A percentile compares a stretch with the other conserved stretches of the same genome.
Evolutionary conservation across 1,140 invertebrate species (phyloP).

Genomic region (Rhynchophorus ferrugineus): DNA sequence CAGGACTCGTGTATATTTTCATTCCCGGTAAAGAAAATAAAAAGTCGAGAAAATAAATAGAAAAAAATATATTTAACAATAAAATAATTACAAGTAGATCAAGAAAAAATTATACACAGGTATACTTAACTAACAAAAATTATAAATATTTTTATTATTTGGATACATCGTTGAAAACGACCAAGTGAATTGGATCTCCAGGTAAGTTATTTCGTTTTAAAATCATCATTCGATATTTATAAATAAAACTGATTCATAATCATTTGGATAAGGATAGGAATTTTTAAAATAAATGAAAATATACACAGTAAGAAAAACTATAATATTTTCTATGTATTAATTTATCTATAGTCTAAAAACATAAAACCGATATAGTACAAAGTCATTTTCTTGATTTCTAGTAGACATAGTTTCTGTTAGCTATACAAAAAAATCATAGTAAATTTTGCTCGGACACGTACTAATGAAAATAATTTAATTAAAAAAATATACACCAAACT

Average conservation of each 20-base stretch:
- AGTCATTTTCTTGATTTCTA: constrained; percentile 19
- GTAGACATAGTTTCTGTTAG: constrained; percentile 22
- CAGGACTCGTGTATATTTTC: constrained; percentile 22
- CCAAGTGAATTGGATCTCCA: too few relatives aligned
- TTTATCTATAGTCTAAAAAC: constrained; percentile 24
- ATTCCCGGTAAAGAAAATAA: constrained; percentile 3
- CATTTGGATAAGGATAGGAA: too few relatives aligned
- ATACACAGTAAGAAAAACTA: constrained; percentile 29
- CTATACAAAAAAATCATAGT: constrained; percentile 14
- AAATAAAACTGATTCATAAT: too few relatives aligned
- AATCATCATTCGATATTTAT: too few relatives aligned
- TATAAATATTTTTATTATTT: neutral
- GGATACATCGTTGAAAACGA: neutral
- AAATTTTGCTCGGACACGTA: constrained; percentile 28
- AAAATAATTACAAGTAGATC: constrained; percentile 16
- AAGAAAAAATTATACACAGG: constrained; percentile 9
- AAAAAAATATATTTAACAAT: constrained; percentile 16
- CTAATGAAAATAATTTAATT: constrained; percentile 29
- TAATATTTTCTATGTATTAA: constrained; percentile 24
- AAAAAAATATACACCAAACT: constrained; percentile 23
- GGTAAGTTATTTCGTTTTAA: too few relatives aligned
- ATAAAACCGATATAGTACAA: constrained; percentile 30
- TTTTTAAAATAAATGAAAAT: constrained; percentile 26
- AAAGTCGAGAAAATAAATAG: constrained; percentile 1
- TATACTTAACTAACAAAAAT: constrained; percentile 15